Conservation (phyloP, 1,140 invertebrate genomes). For the Oryctes rhinoceros region DNA sequence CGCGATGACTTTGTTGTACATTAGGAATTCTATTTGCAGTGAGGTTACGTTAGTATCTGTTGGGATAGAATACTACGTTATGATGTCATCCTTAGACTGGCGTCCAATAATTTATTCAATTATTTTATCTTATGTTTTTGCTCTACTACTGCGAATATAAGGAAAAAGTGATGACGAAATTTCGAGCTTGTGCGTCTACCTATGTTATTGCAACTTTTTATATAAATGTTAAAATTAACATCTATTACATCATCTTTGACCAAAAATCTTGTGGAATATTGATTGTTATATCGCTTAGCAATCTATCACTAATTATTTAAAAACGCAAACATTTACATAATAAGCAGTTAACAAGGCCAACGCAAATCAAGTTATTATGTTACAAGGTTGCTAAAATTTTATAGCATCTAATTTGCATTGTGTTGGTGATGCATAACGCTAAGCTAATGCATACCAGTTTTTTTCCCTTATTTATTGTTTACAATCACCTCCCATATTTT, state of each 20-base stretch:
- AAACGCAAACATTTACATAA: neutral
- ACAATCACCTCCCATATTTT: too few species aligned
- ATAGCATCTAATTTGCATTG: neutral
- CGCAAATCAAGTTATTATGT: neutral
- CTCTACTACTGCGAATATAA: neutral
- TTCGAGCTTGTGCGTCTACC: neutral
- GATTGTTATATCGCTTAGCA: neutral
- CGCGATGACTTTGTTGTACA: neutral
- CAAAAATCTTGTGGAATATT: neutral
- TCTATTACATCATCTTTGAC: slow-evolving; percentile 18
- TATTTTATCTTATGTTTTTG: neutral
- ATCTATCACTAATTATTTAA: slow-evolving; percentile 3
- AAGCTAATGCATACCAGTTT: too few species aligned
- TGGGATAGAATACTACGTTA: slow-evolving; percentile 18
- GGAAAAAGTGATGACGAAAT: neutral
- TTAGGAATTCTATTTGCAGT: slow-evolving; percentile 21
- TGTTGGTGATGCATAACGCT: too few species aligned
- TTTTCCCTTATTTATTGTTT: too few species aligned
- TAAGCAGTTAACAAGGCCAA: neutral
- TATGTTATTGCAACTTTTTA: neutral
- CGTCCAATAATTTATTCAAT: neutral
- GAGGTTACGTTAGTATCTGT: slow-evolving; percentile 5
- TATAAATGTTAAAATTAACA: slow-evolving; percentile 30
- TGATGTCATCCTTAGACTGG: slow-evolving; percentile 3
- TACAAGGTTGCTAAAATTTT: slow-evolving; percentile 8